Percentiles rank a stretch among this genome's conserved stretches.
Evolutionary conservation across 2,888 invertebrate species (phyloP).

Genomic region (Cephus runcator): DNA sequence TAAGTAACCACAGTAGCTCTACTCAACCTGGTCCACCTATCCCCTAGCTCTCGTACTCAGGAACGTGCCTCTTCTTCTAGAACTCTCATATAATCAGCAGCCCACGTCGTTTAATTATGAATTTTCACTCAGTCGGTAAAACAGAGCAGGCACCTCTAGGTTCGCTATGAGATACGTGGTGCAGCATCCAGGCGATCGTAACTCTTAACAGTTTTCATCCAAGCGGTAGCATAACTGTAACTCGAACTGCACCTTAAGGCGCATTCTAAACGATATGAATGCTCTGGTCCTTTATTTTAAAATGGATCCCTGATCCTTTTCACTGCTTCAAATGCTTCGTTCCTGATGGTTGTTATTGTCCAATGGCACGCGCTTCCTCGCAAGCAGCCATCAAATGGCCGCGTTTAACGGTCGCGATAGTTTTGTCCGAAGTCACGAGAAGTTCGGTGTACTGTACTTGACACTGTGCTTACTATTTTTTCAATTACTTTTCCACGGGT

Average conservation of each 20-base stretch:
- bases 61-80: constrained; percentile 41
- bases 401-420: constrained; percentile 28
- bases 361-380: constrained; percentile 41
- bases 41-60: too few relatives aligned
- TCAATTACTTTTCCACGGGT: neutral
- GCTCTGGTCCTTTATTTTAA: neutral
- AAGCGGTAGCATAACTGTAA: neutral
- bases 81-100: constrained; percentile 58
- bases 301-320: neutral
- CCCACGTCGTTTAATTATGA: constrained; percentile 58
- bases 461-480: neutral
- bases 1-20: constrained; percentile 47
- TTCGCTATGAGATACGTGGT: neutral
- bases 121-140: constrained; percentile 38
- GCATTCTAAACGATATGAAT: neutral
- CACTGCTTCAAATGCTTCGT: neutral
- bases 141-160: neutral
- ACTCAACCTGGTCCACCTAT: constrained; percentile 25
- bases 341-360: constrained; percentile 40
- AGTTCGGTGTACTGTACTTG: neutral
- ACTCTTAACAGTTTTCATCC: neutral
- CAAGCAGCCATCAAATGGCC: constrained; percentile 38
- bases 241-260: neutral
- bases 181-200: neutral
- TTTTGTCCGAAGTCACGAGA: constrained; percentile 22